Percentiles rank a stretch among this genome's conserved stretches.
These are phyloP conservation scores for Cyphomyrus discorhynchus DNA, from an alignment of 2,113 vertebrate genomes.

Conservation along the genomic window DNA sequence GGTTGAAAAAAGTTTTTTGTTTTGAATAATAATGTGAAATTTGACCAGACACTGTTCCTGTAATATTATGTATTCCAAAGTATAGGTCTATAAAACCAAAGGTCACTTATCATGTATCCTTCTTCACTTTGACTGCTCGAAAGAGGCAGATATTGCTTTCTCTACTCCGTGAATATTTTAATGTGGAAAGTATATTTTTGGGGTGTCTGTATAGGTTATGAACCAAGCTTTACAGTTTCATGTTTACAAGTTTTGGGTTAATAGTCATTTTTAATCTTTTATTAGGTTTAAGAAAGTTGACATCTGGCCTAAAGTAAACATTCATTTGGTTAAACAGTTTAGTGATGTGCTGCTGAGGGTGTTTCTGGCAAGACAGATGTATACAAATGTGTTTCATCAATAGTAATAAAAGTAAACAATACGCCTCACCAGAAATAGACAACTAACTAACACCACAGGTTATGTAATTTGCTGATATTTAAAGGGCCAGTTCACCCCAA, in stretches of 20 bases:
- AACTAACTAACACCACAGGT: neutral
- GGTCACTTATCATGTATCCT: neutral
- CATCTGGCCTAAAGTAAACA: neutral
- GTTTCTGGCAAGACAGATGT: neutral
- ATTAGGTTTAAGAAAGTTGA: neutral
- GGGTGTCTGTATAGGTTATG: neutral
- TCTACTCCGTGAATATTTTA: neutral
- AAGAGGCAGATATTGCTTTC: neutral
- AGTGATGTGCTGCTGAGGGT: neutral
- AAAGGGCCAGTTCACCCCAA: neutral
- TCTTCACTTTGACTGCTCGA: neutral
- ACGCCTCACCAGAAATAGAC: neutral
- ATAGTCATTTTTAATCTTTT: neutral
- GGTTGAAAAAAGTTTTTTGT: neutral
- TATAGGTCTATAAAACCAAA: neutral
- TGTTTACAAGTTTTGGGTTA: neutral
- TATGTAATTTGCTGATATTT: neutral
- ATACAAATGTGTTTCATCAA: neutral
- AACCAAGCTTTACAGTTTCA: neutral
- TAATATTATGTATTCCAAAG: neutral
- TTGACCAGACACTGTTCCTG: neutral
- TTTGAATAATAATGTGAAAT: neutral
- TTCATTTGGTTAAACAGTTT: neutral
- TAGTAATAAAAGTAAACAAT: neutral
- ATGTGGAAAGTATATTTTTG: neutral